Evolutionary conservation across 35 echinoderm and acorn worm genomes (phyloP).

Genomic region (Amphiura filiformis): DNA sequence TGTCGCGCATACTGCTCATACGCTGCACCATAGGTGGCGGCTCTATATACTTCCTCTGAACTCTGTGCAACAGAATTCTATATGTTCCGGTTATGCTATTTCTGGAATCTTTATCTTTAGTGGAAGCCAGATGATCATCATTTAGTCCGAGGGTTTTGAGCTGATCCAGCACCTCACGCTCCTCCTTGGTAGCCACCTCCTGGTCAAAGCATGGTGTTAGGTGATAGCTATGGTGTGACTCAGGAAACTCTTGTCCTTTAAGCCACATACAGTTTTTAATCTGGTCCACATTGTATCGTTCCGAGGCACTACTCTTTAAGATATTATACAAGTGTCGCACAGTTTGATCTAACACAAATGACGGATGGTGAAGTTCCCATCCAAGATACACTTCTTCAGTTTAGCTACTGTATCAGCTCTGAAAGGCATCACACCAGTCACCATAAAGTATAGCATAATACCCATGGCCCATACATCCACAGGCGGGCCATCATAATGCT

Average conservation of each 20-base stretch:
- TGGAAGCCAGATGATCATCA: conserved; percentile 76
- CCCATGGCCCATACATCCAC: conserved; percentile 98
- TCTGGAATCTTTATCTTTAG: conserved; percentile 85
- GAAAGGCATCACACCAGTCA: conserved; percentile 94
- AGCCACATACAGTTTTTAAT: conserved; percentile 69
- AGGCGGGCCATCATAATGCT: conserved; percentile 81
- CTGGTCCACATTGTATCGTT: conserved; percentile 52
- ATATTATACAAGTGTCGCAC: conserved; percentile 55
- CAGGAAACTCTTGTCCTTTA: conserved; percentile 81
- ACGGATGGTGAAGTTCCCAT: conserved; percentile 83
- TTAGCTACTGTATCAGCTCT: conserved; percentile 96
- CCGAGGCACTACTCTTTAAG: conserved; percentile 57
- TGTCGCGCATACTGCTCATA: conserved; percentile 21
- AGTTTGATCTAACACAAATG: conserved; percentile 45
- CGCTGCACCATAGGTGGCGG: conserved; percentile 40
- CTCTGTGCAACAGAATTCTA: conserved; percentile 71
- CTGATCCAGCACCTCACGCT: conserved; percentile 73
- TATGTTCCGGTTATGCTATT: conserved; percentile 98
- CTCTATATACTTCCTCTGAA: conserved; percentile 77
- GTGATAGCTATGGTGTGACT: conserved; percentile 69
- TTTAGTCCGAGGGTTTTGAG: conserved; percentile 73
- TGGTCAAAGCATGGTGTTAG: conserved; percentile 77
- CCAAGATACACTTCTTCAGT: conserved; percentile 97
- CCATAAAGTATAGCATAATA: conserved; percentile 99
- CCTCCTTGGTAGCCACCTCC: conserved; percentile 76